phyloP scores from a whole-genome alignment of 2,797 vertebrate genomes.

The Eremophila alpestris region DNA sequence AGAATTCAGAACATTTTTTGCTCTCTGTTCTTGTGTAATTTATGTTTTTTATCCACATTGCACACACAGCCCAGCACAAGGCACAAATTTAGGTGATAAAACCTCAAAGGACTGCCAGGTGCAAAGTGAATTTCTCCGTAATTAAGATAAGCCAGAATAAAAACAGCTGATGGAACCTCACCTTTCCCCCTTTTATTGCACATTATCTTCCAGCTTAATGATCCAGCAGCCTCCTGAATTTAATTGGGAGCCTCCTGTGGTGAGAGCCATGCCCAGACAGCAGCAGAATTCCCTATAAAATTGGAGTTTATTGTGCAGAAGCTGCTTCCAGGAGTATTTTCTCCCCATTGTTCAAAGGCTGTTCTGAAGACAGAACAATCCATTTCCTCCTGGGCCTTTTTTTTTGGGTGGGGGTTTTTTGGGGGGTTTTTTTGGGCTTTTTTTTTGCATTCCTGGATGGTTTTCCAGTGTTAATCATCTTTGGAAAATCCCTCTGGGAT shows the following conservation, averaged over 20 bases:
- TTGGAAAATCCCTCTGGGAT: not conserved
- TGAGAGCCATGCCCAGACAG: not conserved
- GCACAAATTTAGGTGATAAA: not conserved
- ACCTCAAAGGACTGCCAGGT: not conserved
- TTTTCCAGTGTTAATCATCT: not conserved
- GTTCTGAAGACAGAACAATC: not conserved
- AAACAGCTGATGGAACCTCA: not conserved
- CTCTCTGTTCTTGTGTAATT: not conserved
- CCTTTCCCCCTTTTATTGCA: not conserved
- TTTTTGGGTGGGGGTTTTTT: no score
- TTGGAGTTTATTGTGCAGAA: not conserved
- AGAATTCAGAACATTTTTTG: not conserved
- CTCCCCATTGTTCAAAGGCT: not conserved
- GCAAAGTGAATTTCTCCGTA: not conserved
- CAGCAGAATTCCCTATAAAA: not conserved
- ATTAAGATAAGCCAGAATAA: not conserved
- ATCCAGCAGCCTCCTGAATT: not conserved
- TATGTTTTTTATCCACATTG: not conserved
- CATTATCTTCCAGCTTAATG: not conserved
- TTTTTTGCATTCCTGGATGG: not conserved
- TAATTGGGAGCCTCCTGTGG: not conserved
- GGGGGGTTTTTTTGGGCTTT: no score
- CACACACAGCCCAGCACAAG: not conserved
- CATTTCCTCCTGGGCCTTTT: fast-evolving
- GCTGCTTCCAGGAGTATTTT: not conserved